phyloP scores from a whole-genome alignment of 2,888 invertebrate genomes.

The Drosophila dives region DNA sequence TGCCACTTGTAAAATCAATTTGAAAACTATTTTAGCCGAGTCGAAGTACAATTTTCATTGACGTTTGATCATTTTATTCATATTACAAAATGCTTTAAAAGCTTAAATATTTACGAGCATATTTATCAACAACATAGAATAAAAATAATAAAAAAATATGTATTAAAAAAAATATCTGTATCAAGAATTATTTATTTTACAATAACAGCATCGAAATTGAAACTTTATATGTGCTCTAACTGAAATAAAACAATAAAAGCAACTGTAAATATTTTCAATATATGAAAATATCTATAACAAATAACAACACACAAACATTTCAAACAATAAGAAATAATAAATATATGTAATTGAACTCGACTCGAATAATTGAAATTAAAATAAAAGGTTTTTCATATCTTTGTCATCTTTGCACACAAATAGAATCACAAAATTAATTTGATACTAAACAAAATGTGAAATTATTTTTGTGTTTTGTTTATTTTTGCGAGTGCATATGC shows the following conservation, averaged over 20 bases:
- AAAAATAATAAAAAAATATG: neutral
- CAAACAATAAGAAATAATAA: slow-evolving; percentile 32
- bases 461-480: neutral
- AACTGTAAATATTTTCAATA: slow-evolving; percentile 46
- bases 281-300: slow-evolving; percentile 11
- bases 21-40: slow-evolving; percentile 56
- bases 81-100: slow-evolving; percentile 35
- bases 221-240: slow-evolving; percentile 7
- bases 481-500: neutral
- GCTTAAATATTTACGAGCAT: slow-evolving; percentile 1
- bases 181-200: slow-evolving; percentile 51
- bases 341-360: neutral
- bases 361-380: slow-evolving; percentile 19
- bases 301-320: slow-evolving; percentile 29
- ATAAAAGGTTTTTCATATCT: slow-evolving; percentile 6
- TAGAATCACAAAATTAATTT: neutral
- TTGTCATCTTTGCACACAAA: slow-evolving; percentile 3
- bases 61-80: slow-evolving; percentile 46
- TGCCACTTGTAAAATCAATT: slow-evolving; percentile 72
- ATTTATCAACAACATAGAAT: slow-evolving; percentile 22
- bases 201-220: slow-evolving; percentile 10
- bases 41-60: slow-evolving; percentile 40
- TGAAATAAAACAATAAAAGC: slow-evolving; percentile 9
- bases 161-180: slow-evolving; percentile 32
- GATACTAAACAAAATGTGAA: slow-evolving; percentile 17